phyloP scores from a whole-genome alignment of 2,888 invertebrate species.

The Eupithecia tripunctaria region DNA sequence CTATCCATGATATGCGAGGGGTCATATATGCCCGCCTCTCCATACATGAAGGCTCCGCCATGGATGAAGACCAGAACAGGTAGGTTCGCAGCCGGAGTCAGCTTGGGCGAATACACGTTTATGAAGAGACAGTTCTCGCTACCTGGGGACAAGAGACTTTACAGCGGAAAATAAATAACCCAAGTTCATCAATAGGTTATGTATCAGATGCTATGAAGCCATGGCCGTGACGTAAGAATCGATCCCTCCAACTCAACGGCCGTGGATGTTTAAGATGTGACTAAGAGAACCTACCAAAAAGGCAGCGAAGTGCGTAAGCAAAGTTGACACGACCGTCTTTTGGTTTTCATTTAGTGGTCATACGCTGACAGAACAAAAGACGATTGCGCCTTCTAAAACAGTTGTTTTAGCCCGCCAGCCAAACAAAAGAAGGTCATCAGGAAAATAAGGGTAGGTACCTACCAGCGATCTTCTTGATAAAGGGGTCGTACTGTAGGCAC shows the following conservation, averaged over 20 bases:
- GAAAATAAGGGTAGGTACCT: neutral
- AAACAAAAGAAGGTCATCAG: neutral
- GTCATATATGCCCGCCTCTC: conserved; percentile 81
- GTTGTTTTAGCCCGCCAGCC: neutral
- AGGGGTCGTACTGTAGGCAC: conserved; percentile 87
- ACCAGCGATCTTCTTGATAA: conserved; percentile 54
- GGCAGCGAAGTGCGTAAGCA: no score
- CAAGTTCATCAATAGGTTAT: no score
- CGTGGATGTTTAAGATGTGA: no score
- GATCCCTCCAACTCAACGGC: no score
- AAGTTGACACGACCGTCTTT: no score
- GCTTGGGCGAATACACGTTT: conserved; percentile 85
- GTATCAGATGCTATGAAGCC: no score
- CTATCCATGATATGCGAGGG: conserved; percentile 86
- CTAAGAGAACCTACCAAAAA: no score
- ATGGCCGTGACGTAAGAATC: no score
- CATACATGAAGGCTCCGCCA: conserved; percentile 89
- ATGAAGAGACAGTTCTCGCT: conserved; percentile 88
- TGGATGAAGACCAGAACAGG: conserved; percentile 88
- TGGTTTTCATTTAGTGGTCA: neutral
- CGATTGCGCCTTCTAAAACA: neutral
- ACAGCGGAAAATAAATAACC: no score
- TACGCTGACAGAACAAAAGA: neutral
- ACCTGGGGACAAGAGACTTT: conserved; percentile 61
- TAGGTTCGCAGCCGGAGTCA: conserved; percentile 67